Evolutionary conservation across 64 coral and sea anemone species (phyloP).

Genomic region (Pocillopora damicornis): DNA sequence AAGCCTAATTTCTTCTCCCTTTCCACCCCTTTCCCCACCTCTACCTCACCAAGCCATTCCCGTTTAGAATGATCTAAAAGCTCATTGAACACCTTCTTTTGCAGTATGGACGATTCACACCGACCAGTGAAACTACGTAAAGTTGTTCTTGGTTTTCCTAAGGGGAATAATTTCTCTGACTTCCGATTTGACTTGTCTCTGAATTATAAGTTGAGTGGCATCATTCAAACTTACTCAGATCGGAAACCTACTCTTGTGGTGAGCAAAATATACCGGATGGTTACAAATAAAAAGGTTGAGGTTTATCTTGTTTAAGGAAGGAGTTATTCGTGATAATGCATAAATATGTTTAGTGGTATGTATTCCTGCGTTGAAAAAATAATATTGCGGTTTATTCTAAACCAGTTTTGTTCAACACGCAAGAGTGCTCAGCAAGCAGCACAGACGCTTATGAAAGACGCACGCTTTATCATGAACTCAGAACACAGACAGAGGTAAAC

Average conservation of each 20-base stretch:
- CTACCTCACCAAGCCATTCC: background rate
- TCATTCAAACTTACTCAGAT: slow-evolving; percentile 89
- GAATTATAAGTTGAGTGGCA: slow-evolving; percentile 91
- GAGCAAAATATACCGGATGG: background rate
- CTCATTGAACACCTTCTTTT: slow-evolving; percentile 27
- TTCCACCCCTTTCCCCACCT: too few relatives aligned
- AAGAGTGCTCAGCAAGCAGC: slow-evolving; percentile 94
- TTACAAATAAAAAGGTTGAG: background rate
- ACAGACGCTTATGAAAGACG: slow-evolving; percentile 75
- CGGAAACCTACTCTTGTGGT: slow-evolving; percentile 97
- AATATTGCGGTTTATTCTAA: background rate
- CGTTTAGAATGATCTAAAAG: background rate
- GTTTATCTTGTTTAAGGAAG: background rate
- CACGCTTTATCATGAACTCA: slow-evolving; percentile 95
- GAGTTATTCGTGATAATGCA: background rate
- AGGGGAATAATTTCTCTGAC: slow-evolving; percentile 71
- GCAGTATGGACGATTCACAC: slow-evolving; percentile 92
- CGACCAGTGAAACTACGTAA: slow-evolving; percentile 86
- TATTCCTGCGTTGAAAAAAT: background rate
- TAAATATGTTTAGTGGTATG: too few relatives aligned
- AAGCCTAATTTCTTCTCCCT: too few relatives aligned
- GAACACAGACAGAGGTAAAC: slow-evolving; percentile 93
- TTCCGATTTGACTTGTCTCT: slow-evolving; percentile 85
- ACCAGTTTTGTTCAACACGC: slow-evolving; percentile 92
- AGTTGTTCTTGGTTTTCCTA: slow-evolving; percentile 85